phyloP scores from a whole-genome alignment of 2,797 vertebrate species.

The Anguilla pacifica region DNA sequence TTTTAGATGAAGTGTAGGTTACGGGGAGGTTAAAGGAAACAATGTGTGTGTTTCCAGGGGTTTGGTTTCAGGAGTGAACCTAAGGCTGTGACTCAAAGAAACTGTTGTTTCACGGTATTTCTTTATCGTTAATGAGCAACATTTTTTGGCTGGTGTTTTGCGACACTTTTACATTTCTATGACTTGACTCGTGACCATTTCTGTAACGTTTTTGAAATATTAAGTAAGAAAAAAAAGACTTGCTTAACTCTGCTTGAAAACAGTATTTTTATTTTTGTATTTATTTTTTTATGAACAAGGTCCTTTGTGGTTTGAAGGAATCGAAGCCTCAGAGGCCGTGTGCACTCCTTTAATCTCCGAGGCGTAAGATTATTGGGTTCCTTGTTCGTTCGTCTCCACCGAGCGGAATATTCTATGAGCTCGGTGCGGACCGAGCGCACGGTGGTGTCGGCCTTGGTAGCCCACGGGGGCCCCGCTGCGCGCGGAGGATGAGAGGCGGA shows the following conservation, averaged over 20 bases:
- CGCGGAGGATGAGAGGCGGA: conserved; percentile 31
- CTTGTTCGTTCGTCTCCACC: background rate
- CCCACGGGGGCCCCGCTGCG: conserved; percentile 29
- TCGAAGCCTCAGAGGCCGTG: background rate
- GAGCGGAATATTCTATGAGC: conserved; percentile 8
- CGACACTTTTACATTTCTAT: background rate
- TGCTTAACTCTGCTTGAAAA: background rate
- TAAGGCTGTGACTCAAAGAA: background rate
- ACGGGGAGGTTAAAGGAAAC: background rate
- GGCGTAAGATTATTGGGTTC: background rate
- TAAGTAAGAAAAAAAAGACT: background rate
- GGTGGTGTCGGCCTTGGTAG: conserved; percentile 21
- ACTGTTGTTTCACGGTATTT: background rate
- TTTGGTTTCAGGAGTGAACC: background rate
- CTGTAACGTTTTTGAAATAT: background rate
- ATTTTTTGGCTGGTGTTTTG: background rate
- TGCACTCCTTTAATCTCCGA: background rate
- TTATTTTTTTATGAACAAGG: background rate
- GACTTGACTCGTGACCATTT: background rate
- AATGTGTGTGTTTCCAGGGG: background rate
- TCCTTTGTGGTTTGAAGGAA: background rate
- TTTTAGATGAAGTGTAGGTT: background rate
- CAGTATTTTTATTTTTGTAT: background rate
- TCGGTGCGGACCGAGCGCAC: background rate
- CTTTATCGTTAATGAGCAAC: background rate